phyloP scores from a whole-genome alignment of 2,113 vertebrate species.

The Bubo bubo region DNA sequence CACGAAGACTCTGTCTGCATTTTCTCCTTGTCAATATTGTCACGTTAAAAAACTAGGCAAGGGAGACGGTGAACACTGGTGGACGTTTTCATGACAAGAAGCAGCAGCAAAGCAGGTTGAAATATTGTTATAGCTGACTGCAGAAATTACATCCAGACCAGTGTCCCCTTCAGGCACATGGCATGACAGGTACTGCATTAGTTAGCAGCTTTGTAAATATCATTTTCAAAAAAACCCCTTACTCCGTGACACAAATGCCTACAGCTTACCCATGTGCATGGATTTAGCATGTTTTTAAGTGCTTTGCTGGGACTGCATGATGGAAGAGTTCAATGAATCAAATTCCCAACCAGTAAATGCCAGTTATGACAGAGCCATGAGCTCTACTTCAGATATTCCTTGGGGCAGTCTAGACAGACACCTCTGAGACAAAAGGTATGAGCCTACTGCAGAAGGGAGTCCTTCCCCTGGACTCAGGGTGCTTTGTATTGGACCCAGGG shows the following conservation, averaged over 20 bases:
- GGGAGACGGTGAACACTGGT: fast-evolving
- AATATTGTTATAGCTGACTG: background rate
- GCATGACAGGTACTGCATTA: background rate
- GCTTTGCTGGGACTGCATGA: background rate
- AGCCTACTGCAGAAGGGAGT: background rate
- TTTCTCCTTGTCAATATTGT: background rate
- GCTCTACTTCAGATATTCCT: background rate
- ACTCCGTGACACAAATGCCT: background rate
- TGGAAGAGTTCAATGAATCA: background rate
- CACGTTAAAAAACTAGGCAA: background rate
- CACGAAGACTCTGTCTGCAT: background rate
- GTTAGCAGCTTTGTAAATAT: background rate
- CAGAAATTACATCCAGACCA: background rate
- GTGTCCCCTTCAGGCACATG: background rate
- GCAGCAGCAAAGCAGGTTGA: background rate
- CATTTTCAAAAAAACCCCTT: fast-evolving
- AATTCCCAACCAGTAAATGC: background rate
- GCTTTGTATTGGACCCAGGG: background rate
- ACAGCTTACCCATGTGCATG: background rate
- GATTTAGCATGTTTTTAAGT: background rate
- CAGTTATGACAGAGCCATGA: background rate
- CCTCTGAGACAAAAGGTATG: background rate
- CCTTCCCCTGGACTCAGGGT: background rate
- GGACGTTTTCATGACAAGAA: background rate
- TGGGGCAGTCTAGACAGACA: background rate